Percentiles rank a stretch among this genome's conserved stretches.
Evolutionary conservation across 1,140 invertebrate genomes (phyloP).

Genomic region (Maconellicoccus hirsutus): DNA sequence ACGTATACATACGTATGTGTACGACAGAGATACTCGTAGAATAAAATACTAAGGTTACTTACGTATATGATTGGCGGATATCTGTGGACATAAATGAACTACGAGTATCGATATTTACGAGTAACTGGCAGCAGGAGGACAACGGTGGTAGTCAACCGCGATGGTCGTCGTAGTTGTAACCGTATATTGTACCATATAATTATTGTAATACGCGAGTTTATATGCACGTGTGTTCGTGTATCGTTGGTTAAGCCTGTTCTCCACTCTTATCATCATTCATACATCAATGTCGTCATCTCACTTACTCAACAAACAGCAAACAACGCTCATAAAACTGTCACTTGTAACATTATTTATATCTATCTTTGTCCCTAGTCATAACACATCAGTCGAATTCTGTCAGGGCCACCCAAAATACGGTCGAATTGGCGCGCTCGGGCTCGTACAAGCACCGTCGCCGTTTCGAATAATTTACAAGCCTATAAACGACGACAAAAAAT

Average conservation of each 20-base stretch:
- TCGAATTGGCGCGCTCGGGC: too few relatives aligned
- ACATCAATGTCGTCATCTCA: slow-evolving; percentile 22
- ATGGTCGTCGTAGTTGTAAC: too few relatives aligned
- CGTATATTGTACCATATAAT: neutral
- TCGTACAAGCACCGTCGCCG: too few relatives aligned
- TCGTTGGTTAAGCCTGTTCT: slow-evolving; percentile 16
- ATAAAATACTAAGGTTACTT: too few relatives aligned
- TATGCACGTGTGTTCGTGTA: slow-evolving; percentile 14
- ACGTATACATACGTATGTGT: too few relatives aligned
- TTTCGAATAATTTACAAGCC: neutral
- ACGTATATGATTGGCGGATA: too few relatives aligned
- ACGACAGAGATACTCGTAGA: too few relatives aligned
- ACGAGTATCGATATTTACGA: too few relatives aligned
- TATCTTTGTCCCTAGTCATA: slow-evolving; percentile 22
- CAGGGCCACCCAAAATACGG: slow-evolving; percentile 14
- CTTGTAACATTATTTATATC: slow-evolving; percentile 22
- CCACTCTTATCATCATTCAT: slow-evolving; percentile 20
- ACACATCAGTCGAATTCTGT: slow-evolving; percentile 21
- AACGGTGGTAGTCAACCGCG: too few relatives aligned
- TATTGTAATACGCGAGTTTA: slow-evolving; percentile 1
- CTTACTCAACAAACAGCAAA: slow-evolving; percentile 22
- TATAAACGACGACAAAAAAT: neutral
- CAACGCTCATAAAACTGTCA: slow-evolving; percentile 22
- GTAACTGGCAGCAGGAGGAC: too few relatives aligned
- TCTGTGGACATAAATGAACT: too few relatives aligned